Evolutionary conservation across 2,888 invertebrate species (phyloP), one percentile per base, ranked within the genome.

Genomic region (Sesia bembeciformis): DNA sequence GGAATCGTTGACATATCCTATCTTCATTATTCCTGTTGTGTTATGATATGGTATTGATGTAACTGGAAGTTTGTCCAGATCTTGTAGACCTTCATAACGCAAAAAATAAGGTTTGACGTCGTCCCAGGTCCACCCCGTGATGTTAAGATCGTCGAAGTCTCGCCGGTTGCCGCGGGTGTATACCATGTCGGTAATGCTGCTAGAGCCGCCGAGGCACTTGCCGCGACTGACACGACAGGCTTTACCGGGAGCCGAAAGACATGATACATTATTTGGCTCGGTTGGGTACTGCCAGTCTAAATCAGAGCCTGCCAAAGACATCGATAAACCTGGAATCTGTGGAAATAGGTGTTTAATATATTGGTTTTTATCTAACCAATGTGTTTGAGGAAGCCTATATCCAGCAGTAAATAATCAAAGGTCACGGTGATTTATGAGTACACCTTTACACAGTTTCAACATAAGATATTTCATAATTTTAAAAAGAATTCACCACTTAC

Each of bases 111-210:
- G 82, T 56, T 70, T 56, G 3, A 85, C 55, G 40, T 81, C 74
- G 0, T 65, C 52, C 78, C 78, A 83, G 41, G 65, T 60, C 85
- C 85, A 85, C 5, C 75, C 81, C 2, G 76, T 59, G 8, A 76
- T 54, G 52, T 59, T 54, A 38, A 73, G 68, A 5, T 71, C 51
- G 51, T 62, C 65, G 54, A 74, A 82, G 64, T 84, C 84, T 0
- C 5, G 51, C 0, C 65, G 68, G 57, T 73, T 75, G 3, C 84
- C 84, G 40, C 85, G 76, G 2, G 71, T 68, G 64, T 81, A 82
- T 58, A 83, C 60, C 83, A 85, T 81, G 63, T 74, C 72, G 66
- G 85, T 85, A 61, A 78, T 77, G 62, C 70, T 70, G 54, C 83
- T 77, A 58, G 84, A 82, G 54, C 84, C 84, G 1, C 84, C 84